Evolutionary conservation across 2,888 invertebrate species (phyloP).

Genomic region (Mythimna vitellina): DNA sequence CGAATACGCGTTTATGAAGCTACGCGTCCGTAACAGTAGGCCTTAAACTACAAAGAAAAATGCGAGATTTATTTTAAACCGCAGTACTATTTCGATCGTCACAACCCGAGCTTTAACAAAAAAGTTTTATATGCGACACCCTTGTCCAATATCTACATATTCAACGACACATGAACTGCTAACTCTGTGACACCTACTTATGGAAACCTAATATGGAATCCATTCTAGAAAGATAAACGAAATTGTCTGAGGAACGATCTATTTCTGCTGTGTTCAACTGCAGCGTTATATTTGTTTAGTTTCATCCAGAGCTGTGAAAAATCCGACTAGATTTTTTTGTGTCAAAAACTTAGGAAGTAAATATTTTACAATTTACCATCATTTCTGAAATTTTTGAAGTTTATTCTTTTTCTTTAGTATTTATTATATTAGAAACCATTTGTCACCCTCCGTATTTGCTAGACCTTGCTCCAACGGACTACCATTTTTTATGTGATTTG

Average conservation of each 20-base stretch:
- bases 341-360: no score
- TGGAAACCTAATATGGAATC: background rate
- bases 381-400: no score
- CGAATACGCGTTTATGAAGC: no score
- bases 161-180: conserved; percentile 30
- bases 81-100: background rate
- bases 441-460: no score
- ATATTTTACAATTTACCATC: no score
- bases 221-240: conserved; percentile 13
- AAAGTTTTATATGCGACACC: conserved; percentile 14
- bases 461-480: no score
- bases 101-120: background rate
- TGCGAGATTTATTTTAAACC: conserved; percentile 20
- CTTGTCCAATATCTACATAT: conserved; percentile 28
- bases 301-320: background rate
- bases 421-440: no score
- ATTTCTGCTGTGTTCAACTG: background rate
- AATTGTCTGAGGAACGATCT: background rate
- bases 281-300: background rate
- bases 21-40: no score
- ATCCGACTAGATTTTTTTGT: background rate
- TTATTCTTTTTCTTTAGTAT: no score
- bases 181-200: conserved; percentile 21
- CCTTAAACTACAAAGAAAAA: background rate
- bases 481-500: no score